Conservation (phyloP, 2,888 invertebrate species). For the Orthonevra nobilis region DNA sequence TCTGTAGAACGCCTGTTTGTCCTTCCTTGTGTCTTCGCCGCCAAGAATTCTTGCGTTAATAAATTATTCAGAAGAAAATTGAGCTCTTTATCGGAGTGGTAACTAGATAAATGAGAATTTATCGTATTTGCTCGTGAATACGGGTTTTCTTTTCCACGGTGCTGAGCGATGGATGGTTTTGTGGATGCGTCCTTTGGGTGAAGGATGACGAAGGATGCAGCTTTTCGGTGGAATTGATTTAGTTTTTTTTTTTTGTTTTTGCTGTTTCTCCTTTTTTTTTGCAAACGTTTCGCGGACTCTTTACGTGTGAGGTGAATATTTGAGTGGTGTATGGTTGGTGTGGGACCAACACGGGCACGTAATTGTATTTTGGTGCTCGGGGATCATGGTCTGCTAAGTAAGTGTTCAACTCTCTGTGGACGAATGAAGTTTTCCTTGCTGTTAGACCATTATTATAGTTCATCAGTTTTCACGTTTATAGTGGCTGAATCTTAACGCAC, state of each 20-base stretch:
- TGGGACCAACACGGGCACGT: not conserved
- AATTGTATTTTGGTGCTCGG: constrained; percentile 11
- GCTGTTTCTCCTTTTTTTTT: not conserved
- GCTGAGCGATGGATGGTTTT: not conserved
- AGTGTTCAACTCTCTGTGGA: constrained; percentile 6
- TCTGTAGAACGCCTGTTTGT: constrained; percentile 15
- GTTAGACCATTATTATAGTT: too few relatives aligned
- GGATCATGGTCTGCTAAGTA: constrained; percentile 7
- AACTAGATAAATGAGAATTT: constrained; percentile 68
- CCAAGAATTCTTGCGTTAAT: constrained; percentile 51
- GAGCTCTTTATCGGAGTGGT: constrained; percentile 77
- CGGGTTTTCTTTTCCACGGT: constrained; percentile 3
- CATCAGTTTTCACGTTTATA: too few relatives aligned
- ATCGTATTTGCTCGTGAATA: constrained; percentile 57
- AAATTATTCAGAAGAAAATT: constrained; percentile 70
- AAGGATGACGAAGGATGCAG: constrained; percentile 27
- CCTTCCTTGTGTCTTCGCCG: not conserved
- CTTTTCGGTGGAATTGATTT: constrained; percentile 50
- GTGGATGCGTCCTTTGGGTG: constrained; percentile 25
- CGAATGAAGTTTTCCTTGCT: too few relatives aligned
- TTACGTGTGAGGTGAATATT: constrained; percentile 60
- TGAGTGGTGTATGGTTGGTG: constrained; percentile 40
- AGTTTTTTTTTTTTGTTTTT: not conserved
- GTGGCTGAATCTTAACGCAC: too few relatives aligned
- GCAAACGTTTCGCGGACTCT: constrained; percentile 21